phyloP scores from a whole-genome alignment of 1,140 invertebrate species.

The Papilio polyxenes region DNA sequence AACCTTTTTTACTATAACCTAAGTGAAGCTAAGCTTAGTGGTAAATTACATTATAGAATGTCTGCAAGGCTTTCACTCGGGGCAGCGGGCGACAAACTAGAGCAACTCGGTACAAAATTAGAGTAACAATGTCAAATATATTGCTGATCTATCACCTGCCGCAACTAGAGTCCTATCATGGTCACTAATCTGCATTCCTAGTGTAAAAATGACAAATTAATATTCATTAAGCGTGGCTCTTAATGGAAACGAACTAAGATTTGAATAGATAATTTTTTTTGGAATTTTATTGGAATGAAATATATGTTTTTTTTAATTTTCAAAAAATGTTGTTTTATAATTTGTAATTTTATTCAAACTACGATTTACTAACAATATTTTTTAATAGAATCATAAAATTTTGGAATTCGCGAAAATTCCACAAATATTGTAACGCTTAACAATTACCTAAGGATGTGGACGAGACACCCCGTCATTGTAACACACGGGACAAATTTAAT shows the following conservation, averaged over 20 bases:
- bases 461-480: slow-evolving; percentile 44
- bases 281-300: no score
- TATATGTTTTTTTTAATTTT: no score
- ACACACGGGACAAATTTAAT: slow-evolving; percentile 51
- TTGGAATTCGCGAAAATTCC: not conserved
- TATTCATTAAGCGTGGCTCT: no score
- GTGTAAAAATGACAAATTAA: no score
- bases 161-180: no score
- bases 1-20: slow-evolving; percentile 25
- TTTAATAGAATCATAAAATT: not conserved
- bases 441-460: slow-evolving; percentile 19
- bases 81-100: slow-evolving; percentile 14
- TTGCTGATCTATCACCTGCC: no score
- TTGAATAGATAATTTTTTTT: no score
- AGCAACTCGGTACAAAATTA: slow-evolving; percentile 18
- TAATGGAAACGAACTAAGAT: no score
- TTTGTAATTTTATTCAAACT: no score
- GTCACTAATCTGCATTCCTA: no score
- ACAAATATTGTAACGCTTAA: slow-evolving; percentile 18
- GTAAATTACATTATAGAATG: slow-evolving; percentile 53
- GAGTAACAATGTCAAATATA: not conserved
- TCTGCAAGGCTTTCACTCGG: slow-evolving; percentile 45
- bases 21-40: slow-evolving; percentile 46
- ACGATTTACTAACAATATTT: not conserved
- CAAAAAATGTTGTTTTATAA: no score